Base-by-base conservation (phyloP, 2,888 invertebrate genomes). In the Campopleginae sp. region DNA sequence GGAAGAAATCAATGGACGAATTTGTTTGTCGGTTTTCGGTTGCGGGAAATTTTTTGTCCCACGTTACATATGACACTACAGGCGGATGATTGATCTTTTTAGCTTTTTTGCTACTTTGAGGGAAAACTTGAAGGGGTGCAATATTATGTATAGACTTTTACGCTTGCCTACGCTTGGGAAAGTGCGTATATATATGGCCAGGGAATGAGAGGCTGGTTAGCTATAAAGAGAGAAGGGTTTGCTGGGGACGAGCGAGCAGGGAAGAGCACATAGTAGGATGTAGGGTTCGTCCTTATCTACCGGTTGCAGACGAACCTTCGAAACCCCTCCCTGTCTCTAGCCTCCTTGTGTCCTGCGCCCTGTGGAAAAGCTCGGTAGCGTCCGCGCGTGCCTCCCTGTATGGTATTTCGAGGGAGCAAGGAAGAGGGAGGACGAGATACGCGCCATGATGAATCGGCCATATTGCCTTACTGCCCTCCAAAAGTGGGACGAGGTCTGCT, bases 211-310 rank as follows among this genome's bases (percentile, higher is more conserved):
- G 80, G 85, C 66, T 79, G 80, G 82, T 72, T 70, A 44, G 33
- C 46, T 65, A 44, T 31, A 80, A 85, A 86, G 82, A 83, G 85
- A 84, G 86, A 86, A 86, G n/a, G n/a, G n/a, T n/a, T n/a, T n/a
- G n/a, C n/a, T n/a, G n/a, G n/a, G n/a, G 65, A 80, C 80, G 75
- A 75, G 75, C 86, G 87, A 80, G 38, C 38, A 38, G 86, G 84
- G 82, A 86, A 84, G 86, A 80, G 86, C 80, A 86, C 78, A 74
- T 71, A 86, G 86, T 74, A 88, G 89, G 85, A 92, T 91, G 91
- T 91, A 92, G 92, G 92, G 93, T 92, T 91, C 91, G 90, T 91
- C 89, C 92, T 93, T 93, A 93, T 93, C 93, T 92, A 85, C 90
- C 88, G 89, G 89, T 90, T 90, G 90, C 93, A 91, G 92, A 90